A percentile compares a stretch with the other conserved stretches of the same genome.
Conservation (phyloP, 2,113 vertebrate genomes). For the Poecilia latipinna region DNA sequence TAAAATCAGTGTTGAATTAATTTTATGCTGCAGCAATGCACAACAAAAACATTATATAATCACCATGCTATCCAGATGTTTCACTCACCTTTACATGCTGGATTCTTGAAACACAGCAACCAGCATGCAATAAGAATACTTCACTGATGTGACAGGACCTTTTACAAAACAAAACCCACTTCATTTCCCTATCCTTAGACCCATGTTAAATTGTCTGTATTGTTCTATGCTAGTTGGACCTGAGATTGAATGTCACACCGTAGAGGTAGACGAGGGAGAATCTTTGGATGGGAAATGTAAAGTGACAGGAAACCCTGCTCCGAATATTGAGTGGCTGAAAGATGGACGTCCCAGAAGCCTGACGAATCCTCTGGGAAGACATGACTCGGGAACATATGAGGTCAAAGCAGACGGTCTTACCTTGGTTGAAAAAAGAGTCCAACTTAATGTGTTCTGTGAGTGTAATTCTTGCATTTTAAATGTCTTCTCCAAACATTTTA, state of each 20-base stretch:
- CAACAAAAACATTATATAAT: neutral
- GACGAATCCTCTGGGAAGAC: neutral
- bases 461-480: slow-evolving; percentile 11
- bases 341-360: neutral
- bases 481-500: neutral
- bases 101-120: neutral
- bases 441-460: slow-evolving; percentile 40
- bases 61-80: neutral
- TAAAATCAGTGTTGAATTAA: neutral
- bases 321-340: neutral
- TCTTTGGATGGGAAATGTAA: slow-evolving; percentile 20
- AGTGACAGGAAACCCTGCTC: slow-evolving; percentile 52
- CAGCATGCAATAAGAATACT: no score
- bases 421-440: fast-evolving
- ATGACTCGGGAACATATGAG: slow-evolving; percentile 28
- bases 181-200: neutral
- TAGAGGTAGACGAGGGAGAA: slow-evolving; percentile 21
- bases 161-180: neutral
- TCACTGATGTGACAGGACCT: neutral
- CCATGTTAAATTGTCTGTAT: neutral
- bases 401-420: neutral
- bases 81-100: neutral
- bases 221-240: slow-evolving; percentile 52
- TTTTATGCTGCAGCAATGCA: neutral
- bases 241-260: neutral